A percentile compares a stretch with the other conserved stretches of the same genome.
These are phyloP conservation scores for Dasysyrphus albostriatus DNA, from an alignment of 2,888 invertebrate genomes.

Conservation along the genomic window DNA sequence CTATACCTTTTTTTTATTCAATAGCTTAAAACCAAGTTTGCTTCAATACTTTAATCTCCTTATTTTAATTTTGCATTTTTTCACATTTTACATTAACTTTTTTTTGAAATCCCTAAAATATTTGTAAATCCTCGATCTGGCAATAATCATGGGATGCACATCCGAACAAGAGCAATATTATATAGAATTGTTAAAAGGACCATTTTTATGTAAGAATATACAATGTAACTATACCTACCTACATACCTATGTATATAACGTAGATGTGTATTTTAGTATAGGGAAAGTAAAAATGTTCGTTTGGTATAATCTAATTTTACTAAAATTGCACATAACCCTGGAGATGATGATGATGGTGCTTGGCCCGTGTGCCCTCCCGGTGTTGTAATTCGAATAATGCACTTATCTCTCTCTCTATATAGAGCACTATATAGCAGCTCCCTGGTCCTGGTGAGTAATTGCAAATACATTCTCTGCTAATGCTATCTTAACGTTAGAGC, in stretches of 20 bases:
- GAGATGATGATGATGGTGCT: conserved; percentile 7
- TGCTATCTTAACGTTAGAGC: conserved; percentile 38
- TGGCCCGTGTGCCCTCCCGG: conserved; percentile 35
- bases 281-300: conserved; percentile 19
- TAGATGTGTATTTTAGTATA: not conserved
- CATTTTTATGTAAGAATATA: conserved; percentile 42
- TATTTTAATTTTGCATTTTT: too few species aligned
- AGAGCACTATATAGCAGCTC: conserved; percentile 20
- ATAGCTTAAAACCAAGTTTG: too few species aligned
- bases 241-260: too few species aligned
- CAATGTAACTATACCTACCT: not conserved
- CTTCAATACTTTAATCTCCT: too few species aligned
- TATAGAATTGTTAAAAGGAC: conserved; percentile 41
- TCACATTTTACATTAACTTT: not conserved
- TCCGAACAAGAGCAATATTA: not conserved
- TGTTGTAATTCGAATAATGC: conserved; percentile 73
- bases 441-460: conserved; percentile 64
- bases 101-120: not conserved
- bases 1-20: too few species aligned
- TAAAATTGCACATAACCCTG: conserved; percentile 59
- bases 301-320: conserved; percentile 67
- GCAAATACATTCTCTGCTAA: conserved; percentile 65
- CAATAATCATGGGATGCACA: not conserved
- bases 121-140: conserved; percentile 1
- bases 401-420: conserved; percentile 54